Evolutionary conservation across 2,888 invertebrate species (phyloP).

Genomic region (Itoplectis maculator): DNA sequence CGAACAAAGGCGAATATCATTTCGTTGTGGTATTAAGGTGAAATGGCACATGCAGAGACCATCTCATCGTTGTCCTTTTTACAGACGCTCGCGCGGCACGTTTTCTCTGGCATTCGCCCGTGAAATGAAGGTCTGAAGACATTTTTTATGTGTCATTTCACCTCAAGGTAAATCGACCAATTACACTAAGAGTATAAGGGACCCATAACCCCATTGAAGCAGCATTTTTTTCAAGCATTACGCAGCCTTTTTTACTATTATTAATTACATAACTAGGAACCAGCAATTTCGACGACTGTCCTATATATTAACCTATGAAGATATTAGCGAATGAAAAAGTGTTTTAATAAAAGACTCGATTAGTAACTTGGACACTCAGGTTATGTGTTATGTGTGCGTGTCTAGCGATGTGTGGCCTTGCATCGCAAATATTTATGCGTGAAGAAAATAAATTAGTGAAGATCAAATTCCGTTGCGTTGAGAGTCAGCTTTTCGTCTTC

Average conservation of each 20-base stretch:
- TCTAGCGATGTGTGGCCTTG: neutral
- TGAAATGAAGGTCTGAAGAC: neutral
- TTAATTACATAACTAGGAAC: too few relatives aligned
- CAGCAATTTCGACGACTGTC: too few relatives aligned
- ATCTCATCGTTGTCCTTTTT: neutral
- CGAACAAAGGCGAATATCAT: neutral
- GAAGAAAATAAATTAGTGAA: neutral
- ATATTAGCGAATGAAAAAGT: neutral
- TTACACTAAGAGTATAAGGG: neutral
- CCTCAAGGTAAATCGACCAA: neutral
- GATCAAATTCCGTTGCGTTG: constrained; percentile 21
- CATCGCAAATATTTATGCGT: constrained; percentile 5
- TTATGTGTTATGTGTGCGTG: neutral
- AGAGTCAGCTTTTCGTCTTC: constrained; percentile 51
- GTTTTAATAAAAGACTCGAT: neutral
- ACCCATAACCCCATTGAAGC: neutral
- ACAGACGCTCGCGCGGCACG: neutral
- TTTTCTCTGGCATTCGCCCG: neutral
- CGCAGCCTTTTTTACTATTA: too few relatives aligned
- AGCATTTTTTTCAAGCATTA: neutral
- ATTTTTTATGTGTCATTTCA: neutral
- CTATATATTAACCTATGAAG: neutral
- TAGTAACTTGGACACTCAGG: neutral
- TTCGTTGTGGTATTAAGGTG: neutral
- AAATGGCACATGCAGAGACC: neutral